Percentiles rank a stretch among this genome's conserved stretches.
Evolutionary conservation across 2,113 vertebrate species (phyloP).

Genomic region (Elaphurus davidianus): DNA sequence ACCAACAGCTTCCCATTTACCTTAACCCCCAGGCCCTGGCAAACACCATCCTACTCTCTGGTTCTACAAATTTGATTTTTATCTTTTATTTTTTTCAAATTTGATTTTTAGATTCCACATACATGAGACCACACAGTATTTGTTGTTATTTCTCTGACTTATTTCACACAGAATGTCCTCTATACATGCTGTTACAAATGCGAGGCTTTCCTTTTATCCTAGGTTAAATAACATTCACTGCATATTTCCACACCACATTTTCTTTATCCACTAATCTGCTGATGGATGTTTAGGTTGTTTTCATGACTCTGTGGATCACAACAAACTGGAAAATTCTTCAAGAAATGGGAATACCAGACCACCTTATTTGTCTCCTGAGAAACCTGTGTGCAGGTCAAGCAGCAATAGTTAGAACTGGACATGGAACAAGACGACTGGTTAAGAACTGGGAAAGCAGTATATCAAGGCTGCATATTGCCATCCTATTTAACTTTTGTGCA

Average conservation of each 20-base stretch:
- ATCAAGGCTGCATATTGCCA: neutral
- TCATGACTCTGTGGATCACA: neutral
- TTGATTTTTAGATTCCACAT: neutral
- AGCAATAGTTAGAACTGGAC: neutral
- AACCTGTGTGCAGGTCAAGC: neutral
- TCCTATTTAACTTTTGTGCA: neutral
- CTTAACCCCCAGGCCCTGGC: neutral
- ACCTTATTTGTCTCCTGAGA: neutral
- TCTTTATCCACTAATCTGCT: neutral
- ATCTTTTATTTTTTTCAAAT: neutral
- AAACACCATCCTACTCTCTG: neutral
- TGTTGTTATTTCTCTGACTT: neutral
- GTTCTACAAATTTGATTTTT: neutral
- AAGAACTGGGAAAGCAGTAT: neutral
- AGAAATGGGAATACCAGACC: neutral
- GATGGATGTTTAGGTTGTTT: neutral
- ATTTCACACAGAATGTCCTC: neutral
- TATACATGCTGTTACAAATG: neutral
- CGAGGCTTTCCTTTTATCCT: neutral
- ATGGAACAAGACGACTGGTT: neutral
- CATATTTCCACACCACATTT: neutral
- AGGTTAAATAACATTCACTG: neutral
- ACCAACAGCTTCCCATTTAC: neutral
- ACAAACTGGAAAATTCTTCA: neutral
- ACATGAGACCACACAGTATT: neutral